Evolutionary conservation across 2,113 vertebrate genomes (phyloP).

Genomic region (Coregonus clupeaformis): DNA sequence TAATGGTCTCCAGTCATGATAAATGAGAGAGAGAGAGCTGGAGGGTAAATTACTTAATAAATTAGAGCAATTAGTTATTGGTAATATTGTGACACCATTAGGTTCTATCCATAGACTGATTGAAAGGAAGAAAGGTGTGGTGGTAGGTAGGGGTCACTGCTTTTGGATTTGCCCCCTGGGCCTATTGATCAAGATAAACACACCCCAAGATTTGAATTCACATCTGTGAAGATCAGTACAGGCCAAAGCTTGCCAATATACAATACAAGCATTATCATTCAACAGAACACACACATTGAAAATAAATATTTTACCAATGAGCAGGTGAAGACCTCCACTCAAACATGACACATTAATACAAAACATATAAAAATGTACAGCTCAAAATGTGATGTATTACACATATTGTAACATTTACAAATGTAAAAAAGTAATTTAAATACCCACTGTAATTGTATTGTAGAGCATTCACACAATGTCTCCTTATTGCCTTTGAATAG

Average conservation of each 20-base stretch:
- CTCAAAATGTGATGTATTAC: not conserved
- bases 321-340: not conserved
- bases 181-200: conserved; percentile 55
- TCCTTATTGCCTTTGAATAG: conserved; percentile 48
- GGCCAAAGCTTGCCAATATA: conserved; percentile 44
- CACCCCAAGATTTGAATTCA: conserved; percentile 15
- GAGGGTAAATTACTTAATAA: not conserved
- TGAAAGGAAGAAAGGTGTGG: conserved; percentile 26
- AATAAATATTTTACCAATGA: not conserved
- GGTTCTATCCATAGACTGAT: conserved; percentile 12
- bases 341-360: too few species aligned
- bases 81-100: conserved; percentile 34
- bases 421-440: not conserved
- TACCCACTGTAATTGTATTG: not conserved
- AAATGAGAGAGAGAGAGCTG: conserved; percentile 20
- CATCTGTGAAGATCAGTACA: conserved; percentile 47
- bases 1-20: conserved; percentile 63
- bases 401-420: not conserved
- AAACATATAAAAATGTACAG: not conserved
- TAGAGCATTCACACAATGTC: conserved; percentile 13
- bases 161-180: conserved; percentile 50
- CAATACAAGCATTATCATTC: conserved; percentile 5
- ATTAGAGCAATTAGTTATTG: conserved; percentile 18
- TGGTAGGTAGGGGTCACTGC: not conserved
- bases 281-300: not conserved